Base-by-base conservation (phyloP, 1,140 invertebrate genomes). In the Eumaeus atala region DNA sequence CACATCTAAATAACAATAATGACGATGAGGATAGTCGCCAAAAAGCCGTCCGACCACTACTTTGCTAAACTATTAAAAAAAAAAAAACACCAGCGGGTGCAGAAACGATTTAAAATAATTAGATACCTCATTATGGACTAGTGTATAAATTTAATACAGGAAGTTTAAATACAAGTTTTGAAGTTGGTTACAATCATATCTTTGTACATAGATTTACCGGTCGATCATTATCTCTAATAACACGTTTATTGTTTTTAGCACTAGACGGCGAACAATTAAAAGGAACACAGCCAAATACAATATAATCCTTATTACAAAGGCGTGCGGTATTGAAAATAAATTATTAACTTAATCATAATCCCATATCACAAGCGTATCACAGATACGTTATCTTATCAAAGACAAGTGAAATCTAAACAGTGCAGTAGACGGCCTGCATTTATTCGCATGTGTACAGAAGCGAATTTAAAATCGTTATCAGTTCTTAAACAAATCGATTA, bases 401-500 rank as follows among this genome's bases (percentile, higher is more conserved):
- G 33, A 12, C 48, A 36, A 34, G 36, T 16, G 14, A 16, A 34
- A 34, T 14, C 28, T 36, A 28, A 28, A 28, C 21, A 28, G 21
- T 44, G 40, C 40, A 44, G 40, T 44, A 3, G 9, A 44, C 40
- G 9, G 7, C 17, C 12, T 44, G 40, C 40, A 44, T 17, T 14
- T 14, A 16, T 16, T 12, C n/a, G 9, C 36, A 3, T 34, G 21
- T 37, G 67, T 66, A 66, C 61, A 42, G 17, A 38, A 62, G 59
- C 62, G n/a, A n/a, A n/a, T n/a, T n/a, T n/a, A n/a, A n/a, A n/a
- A n/a, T 66, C 63, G 48, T 37, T 18, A 64, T 69, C 72, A 54
- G 50, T 14, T 48, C 17, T 52, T 34, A 64, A 64, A 64, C 64
- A 71, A 67, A 73, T 72, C 71, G 38, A n/a, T 51, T 64, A 64